Evolutionary conservation across 2,888 invertebrate species (phyloP), one percentile per base, ranked within the genome.

Genomic region (Drosophila mayaguana): DNA sequence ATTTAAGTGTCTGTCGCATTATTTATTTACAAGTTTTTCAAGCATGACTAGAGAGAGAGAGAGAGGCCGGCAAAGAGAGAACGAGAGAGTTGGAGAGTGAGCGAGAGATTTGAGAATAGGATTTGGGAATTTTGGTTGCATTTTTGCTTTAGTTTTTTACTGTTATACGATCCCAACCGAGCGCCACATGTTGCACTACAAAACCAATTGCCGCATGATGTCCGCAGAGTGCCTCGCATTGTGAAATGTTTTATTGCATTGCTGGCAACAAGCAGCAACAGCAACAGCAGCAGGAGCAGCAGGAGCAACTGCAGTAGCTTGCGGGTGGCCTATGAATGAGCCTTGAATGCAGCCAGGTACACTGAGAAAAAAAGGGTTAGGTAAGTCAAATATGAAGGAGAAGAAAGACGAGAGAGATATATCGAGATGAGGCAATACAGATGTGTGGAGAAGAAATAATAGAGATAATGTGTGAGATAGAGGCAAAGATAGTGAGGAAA

Each of bases 221-320:
- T 54, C 53, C 54, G 72, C 56, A 60, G 34, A 63, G 53, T 53
- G 53, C n/a, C 53, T 38, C n/a, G 78, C 76, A 69, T 63, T 74
- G 81, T 64, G 81, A 80, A 80, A 82, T 83, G 84, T 83, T 82
- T 86, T 78, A 82, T 87, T 81, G 81, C 76, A 70, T 64, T 75
- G 60, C 68, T 78, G 65, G 82, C 63, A 63, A 25, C 64, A 60
- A 65, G 70, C 66, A 63, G 14, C 65, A 71, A 22, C 53, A 51
- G 22, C 56, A 60, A 38, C 51, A 55, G 18, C 63, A 63, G 8
- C 28, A 28, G 28, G 7, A 28, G 7, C 2, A 28, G 28, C 28
- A 28, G 8, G 3, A 28, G 16, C 54, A 53, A n/a, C 43, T 57
- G 9, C 32, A 60, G 22, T 38, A 64, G 62, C 48, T 70, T 62